Base-by-base conservation (phyloP, 2,888 invertebrate species). In the Clivina fossor region DNA sequence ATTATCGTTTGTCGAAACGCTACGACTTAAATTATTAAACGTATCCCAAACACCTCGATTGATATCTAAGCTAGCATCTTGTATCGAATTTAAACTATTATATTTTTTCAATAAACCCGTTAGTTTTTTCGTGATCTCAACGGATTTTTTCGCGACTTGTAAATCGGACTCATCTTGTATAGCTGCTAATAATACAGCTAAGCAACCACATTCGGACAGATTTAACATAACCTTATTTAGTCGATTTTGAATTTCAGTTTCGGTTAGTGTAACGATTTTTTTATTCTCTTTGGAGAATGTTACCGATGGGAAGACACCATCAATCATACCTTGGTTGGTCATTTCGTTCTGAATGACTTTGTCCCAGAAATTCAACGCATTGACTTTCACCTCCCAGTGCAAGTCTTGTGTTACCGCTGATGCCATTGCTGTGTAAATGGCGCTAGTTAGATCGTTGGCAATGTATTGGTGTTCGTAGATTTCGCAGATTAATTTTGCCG, bases 321-420 rank as follows among this genome's bases (percentile, higher is more conserved):
- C 90, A 8, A 90, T 80, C 86, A 90, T 88, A n/a, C 90, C 90
- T 72, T 90, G 89, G 65, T 88, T 81, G 0, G 77, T 78, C 5
- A 90, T 73, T 48, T 83, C 79, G 0, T 80, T 78, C 18, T 80
- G 76, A 37, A 88, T 84, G 16, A 86, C 84, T 8, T 79, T 74
- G 50, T 79, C 78, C 90, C 90, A 91, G 66, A 87, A 90, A 55
- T 78, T 76, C 1, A 91, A 68, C 0, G 88, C 84, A 51, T 80
- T 81, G 0, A 84, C 74, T 71, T 89, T 88, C 0, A 90, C 90
- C 69, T 91, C 90, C 89, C 90, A 90, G 66, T 91, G 86, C 54
- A 90, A 79, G 69, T 91, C 91, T 7, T 79, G 75, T 0, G 84
- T 77, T 0, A 85, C 83, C 1, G 86, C 81, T 9, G 80, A 77